A percentile compares a stretch with the other conserved stretches of the same genome.
phyloP scores from a whole-genome alignment of 2,888 invertebrate species.

The Eupithecia subumbrata region DNA sequence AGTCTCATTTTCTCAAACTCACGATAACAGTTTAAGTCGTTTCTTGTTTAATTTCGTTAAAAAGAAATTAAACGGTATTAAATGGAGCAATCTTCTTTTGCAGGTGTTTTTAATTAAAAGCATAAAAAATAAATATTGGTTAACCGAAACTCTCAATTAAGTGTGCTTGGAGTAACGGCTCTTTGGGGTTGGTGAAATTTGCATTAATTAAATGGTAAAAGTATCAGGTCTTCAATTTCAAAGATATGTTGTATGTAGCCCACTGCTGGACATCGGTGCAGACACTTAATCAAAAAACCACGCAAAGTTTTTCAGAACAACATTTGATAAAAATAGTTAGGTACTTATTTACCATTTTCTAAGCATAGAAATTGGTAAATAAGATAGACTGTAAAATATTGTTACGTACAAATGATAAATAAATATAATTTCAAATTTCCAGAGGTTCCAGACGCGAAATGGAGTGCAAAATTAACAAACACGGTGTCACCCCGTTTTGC shows the following conservation, averaged over 20 bases:
- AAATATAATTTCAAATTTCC: no score
- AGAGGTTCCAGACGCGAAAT: no score
- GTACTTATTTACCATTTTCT: no score
- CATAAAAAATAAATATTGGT: slow-evolving; percentile 45
- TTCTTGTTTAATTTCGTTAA: slow-evolving; percentile 61
- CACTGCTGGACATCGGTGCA: neutral
- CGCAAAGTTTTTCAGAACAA: neutral
- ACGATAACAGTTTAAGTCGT: slow-evolving; percentile 54
- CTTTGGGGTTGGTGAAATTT: slow-evolving; percentile 21
- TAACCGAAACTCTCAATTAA: slow-evolving; percentile 29
- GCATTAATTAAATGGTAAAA: slow-evolving; percentile 6
- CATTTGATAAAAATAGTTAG: no score
- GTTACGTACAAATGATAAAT: no score
- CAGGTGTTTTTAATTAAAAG: slow-evolving; percentile 49
- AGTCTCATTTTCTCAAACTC: slow-evolving; percentile 49
- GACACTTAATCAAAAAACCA: neutral
- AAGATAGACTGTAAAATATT: no score
- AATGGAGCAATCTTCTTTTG: slow-evolving; percentile 48
- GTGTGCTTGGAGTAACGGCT: slow-evolving; percentile 16
- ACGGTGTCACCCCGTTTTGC: no score
- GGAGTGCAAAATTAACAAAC: no score
- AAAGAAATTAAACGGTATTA: slow-evolving; percentile 58
- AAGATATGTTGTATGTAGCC: neutral
- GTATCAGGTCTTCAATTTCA: neutral
- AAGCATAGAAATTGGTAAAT: no score